Percentiles rank a stretch among this genome's conserved stretches.
phyloP scores from a whole-genome alignment of 2,888 invertebrate genomes.

The Pseudanteris insignis region DNA sequence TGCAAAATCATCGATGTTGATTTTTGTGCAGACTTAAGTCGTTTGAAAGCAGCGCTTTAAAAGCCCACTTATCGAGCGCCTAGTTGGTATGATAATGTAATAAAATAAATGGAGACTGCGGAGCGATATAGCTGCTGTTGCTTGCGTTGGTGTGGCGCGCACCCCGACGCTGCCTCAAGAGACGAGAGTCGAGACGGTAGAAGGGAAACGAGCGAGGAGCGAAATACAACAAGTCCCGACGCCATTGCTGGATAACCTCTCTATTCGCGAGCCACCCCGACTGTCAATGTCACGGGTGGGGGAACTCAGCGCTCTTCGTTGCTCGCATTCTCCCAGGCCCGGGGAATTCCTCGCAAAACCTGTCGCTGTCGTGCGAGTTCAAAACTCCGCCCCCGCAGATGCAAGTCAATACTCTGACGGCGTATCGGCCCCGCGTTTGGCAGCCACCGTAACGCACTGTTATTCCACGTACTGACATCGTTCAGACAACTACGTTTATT shows the following conservation, averaged over 20 bases:
- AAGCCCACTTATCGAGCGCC: conserved; percentile 64
- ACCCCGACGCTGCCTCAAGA: conserved; percentile 32
- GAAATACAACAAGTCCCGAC: conserved; percentile 66
- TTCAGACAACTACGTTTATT: too few relatives aligned
- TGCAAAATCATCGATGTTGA: conserved; percentile 33
- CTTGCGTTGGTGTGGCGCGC: conserved; percentile 28
- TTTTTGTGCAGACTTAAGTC: conserved; percentile 31
- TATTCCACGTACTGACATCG: too few relatives aligned
- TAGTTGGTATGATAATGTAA: conserved; percentile 67
- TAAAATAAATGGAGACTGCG: conserved; percentile 65
- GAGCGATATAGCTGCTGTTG: conserved; percentile 53
- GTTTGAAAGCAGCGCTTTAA: conserved; percentile 63
- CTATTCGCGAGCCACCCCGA: conserved; percentile 32
- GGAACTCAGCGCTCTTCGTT: neutral
- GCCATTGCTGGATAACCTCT: conserved; percentile 65
- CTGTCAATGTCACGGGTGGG: conserved; percentile 1
- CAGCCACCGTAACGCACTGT: too few relatives aligned
- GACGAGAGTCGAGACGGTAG: conserved; percentile 49
- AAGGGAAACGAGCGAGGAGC: conserved; percentile 54
- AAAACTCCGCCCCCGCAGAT: too few relatives aligned
- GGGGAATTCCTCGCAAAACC: too few relatives aligned
- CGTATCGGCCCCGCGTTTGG: neutral
- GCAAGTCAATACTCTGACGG: conserved; percentile 13
- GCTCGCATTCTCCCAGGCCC: neutral
- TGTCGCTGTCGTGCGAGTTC: too few relatives aligned